Evolutionary conservation across 2,797 vertebrate genomes (phyloP).

Genomic region (Enteromius anoplus): DNA sequence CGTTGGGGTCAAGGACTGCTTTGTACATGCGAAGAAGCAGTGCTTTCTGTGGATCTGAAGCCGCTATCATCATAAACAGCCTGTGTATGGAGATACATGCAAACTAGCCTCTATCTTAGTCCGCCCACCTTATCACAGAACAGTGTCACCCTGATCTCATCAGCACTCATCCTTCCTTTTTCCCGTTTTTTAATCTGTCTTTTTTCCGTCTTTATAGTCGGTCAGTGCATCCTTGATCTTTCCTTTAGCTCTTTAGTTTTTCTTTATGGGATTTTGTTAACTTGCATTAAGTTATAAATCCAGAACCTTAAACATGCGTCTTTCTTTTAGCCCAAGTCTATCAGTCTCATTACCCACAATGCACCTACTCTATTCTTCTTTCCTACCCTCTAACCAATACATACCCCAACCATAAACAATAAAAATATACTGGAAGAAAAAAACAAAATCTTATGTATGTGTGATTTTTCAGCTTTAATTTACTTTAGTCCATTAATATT

Average conservation of each 20-base stretch:
- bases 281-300: background rate
- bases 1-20: conserved; percentile 59
- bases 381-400: background rate
- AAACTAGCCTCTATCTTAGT: conserved; percentile 60
- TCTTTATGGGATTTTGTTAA: background rate
- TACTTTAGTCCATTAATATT: conserved; percentile 84
- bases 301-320: background rate
- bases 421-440: conserved; percentile 73
- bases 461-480: conserved; percentile 82
- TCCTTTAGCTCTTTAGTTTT: background rate
- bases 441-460: conserved; percentile 69
- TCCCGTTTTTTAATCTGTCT: conserved; percentile 4
- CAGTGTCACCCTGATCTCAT: conserved; percentile 55
- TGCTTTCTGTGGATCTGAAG: conserved; percentile 57
- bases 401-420: conserved; percentile 69
- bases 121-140: conserved; percentile 46
- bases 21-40: conserved; percentile 51
- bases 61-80: conserved; percentile 60
- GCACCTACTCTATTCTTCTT: background rate
- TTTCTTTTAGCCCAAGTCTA: conserved; percentile 12
- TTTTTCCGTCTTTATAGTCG: background rate
- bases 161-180: conserved; percentile 30
- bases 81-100: conserved; percentile 64
- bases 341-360: conserved; percentile 33
- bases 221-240: conserved; percentile 1